Conservation (phyloP, 2,113 vertebrate species). For the Cebus imitator region DNA sequence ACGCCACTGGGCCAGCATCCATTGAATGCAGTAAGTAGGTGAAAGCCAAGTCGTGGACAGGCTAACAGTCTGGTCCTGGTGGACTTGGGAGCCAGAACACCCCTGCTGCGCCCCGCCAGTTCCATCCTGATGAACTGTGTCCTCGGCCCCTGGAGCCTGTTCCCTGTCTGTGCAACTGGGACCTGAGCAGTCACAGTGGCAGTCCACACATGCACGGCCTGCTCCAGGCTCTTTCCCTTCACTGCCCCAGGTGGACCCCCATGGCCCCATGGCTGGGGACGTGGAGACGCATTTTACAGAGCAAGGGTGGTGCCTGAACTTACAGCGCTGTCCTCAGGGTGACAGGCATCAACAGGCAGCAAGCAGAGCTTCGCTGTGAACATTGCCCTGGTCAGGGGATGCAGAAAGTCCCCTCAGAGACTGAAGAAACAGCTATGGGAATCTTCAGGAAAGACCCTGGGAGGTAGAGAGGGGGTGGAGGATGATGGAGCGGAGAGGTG, state of each 20-base stretch:
- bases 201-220: background rate
- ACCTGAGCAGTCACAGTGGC: background rate
- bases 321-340: background rate
- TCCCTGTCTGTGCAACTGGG: background rate
- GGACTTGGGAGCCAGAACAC: background rate
- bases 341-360: background rate
- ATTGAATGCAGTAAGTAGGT: background rate
- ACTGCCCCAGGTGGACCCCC: background rate
- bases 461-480: background rate
- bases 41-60: background rate
- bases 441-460: background rate
- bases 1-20: background rate
- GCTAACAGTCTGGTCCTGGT: background rate
- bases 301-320: background rate
- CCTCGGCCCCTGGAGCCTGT: background rate
- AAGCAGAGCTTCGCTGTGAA: no score
- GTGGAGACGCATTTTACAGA: background rate
- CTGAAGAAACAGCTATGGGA: background rate
- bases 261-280: no score
- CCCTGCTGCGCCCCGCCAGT: background rate
- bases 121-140: background rate
- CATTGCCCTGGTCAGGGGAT: background rate
- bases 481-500: rapidly evolving
- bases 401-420: background rate
- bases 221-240: background rate